Evolutionary conservation across 2,888 invertebrate species (phyloP).

Genomic region (Andricus quercusramuli): DNA sequence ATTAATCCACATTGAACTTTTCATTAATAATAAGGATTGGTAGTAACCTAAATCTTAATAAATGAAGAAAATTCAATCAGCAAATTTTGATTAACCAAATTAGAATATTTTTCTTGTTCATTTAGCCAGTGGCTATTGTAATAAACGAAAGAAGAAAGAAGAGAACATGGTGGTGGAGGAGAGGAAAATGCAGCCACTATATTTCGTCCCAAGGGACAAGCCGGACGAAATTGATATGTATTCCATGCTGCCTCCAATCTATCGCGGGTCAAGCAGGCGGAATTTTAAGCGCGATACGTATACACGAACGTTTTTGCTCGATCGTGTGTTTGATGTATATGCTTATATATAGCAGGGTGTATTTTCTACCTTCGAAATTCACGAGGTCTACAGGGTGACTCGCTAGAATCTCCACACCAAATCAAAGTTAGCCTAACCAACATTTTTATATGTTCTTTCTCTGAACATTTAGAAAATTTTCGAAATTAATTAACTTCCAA

Average conservation of each 20-base stretch:
- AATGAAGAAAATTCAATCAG: background rate
- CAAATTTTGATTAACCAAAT: background rate
- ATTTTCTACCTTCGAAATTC: constrained; percentile 15
- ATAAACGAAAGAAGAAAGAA: constrained; percentile 3
- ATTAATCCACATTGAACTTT: too few relatives aligned
- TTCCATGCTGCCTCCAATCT: constrained; percentile 77
- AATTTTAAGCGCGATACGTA: constrained; percentile 76
- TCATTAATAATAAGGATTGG: too few relatives aligned
- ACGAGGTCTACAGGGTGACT: constrained; percentile 20
- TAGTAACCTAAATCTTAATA: background rate
- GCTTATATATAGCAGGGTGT: constrained; percentile 23
- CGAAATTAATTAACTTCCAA: too few relatives aligned
- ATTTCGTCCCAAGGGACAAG: constrained; percentile 67
- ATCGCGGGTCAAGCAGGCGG: constrained; percentile 78
- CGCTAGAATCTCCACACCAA: background rate
- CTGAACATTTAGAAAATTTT: too few relatives aligned
- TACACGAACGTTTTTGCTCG: constrained; percentile 51
- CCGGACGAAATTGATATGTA: constrained; percentile 77
- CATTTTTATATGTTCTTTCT: background rate
- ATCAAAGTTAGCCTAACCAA: background rate
- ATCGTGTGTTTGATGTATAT: constrained; percentile 45
- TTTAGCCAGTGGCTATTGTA: constrained; percentile 14
- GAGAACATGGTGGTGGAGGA: constrained; percentile 26
- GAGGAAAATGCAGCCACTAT: constrained; percentile 44
- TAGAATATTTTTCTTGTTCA: background rate